phyloP scores from a whole-genome alignment of 2,797 vertebrate species.

The Fistularia tabacaria region DNA sequence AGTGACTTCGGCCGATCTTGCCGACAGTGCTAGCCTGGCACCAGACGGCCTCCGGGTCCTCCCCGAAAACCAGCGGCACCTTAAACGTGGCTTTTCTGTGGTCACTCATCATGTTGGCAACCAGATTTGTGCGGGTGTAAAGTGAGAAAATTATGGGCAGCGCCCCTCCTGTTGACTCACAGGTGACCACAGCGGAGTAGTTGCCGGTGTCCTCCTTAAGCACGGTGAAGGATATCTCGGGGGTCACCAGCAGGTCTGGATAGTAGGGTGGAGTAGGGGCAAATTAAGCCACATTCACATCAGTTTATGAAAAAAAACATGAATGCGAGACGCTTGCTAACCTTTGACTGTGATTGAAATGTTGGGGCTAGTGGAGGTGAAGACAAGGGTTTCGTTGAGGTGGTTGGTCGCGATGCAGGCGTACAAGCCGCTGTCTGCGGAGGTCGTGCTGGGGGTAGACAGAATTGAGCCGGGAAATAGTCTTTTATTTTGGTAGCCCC shows the following conservation, averaged over 20 bases:
- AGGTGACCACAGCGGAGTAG: constrained; percentile 48
- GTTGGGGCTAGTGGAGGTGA: constrained; percentile 17
- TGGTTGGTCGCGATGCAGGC: constrained; percentile 55
- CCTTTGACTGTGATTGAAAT: constrained; percentile 61
- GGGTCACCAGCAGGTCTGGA: constrained; percentile 57
- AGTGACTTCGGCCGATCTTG: neutral
- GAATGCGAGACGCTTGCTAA: constrained; percentile 7
- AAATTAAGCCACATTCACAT: neutral
- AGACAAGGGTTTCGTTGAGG: constrained; percentile 33
- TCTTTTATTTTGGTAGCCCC: too few species aligned
- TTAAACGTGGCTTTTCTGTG: constrained; percentile 20
- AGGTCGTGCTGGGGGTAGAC: constrained; percentile 27
- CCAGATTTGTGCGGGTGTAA: constrained; percentile 10
- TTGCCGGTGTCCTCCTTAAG: constrained; percentile 30
- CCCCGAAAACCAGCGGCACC: constrained; percentile 40
- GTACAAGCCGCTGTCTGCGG: constrained; percentile 57
- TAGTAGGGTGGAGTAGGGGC: neutral
- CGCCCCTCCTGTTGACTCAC: constrained; percentile 51
- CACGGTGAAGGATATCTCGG: constrained; percentile 52
- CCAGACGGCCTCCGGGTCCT: constrained; percentile 15
- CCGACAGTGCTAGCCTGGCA: constrained; percentile 54
- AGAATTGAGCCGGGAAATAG: neutral
- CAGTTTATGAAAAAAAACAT: neutral
- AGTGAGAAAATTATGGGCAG: constrained; percentile 57
- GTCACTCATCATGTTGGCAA: neutral